A percentile compares a stretch with the other conserved stretches of the same genome.
Conservation (phyloP, 2,888 invertebrate genomes). For the Teleiodes luculella region DNA sequence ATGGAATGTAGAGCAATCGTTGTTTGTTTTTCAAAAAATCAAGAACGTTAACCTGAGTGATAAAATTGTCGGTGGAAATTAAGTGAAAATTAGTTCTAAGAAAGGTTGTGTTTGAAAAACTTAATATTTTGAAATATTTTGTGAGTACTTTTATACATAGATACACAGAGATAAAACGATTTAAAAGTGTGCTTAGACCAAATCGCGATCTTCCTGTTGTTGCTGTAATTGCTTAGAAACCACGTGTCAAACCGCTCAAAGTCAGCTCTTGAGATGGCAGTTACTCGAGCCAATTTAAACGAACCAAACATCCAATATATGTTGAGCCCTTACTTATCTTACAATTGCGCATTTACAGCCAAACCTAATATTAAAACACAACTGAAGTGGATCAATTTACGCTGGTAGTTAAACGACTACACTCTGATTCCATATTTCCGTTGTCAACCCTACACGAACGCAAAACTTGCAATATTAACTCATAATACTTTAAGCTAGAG, state of each 20-base stretch:
- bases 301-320: slow-evolving; percentile 46
- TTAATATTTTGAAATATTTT: background rate
- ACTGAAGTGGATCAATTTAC: slow-evolving; percentile 42
- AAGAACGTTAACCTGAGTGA: background rate
- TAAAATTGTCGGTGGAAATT: background rate
- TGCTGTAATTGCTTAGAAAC: slow-evolving; percentile 15
- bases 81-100: background rate
- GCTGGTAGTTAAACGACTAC: slow-evolving; percentile 55
- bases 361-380: slow-evolving; percentile 34
- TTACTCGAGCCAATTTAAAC: slow-evolving; percentile 74
- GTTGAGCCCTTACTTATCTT: slow-evolving; percentile 43
- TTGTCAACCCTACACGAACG: slow-evolving; percentile 56
- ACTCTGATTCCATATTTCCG: slow-evolving; percentile 72
- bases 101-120: background rate
- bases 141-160: background rate
- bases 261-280: slow-evolving; percentile 56
- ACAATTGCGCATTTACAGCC: slow-evolving; percentile 30
- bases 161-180: too few species aligned
- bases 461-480: slow-evolving; percentile 37
- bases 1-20: background rate
- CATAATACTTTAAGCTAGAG: slow-evolving; percentile 28
- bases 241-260: slow-evolving; percentile 45
- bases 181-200: background rate
- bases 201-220: background rate
- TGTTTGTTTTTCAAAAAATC: background rate